phyloP scores from a whole-genome alignment of 2,888 invertebrate species.

The Helicoverpa assulta region DNA sequence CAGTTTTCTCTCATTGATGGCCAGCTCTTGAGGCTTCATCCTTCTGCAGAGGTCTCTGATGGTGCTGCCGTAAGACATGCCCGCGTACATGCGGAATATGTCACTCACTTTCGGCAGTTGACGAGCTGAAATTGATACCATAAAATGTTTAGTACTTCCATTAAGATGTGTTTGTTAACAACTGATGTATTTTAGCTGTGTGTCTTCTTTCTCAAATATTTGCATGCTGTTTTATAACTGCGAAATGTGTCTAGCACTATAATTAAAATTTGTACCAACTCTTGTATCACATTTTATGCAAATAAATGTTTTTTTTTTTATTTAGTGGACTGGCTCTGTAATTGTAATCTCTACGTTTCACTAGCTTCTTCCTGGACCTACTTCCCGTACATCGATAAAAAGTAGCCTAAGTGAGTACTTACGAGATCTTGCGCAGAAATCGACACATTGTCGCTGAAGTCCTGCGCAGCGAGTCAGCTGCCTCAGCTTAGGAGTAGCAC shows the following conservation, averaged over 20 bases:
- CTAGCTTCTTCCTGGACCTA: too few relatives aligned
- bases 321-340: too few relatives aligned
- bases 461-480: conserved; percentile 91
- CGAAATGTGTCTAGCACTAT: too few relatives aligned
- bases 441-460: conserved; percentile 92
- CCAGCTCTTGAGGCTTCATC: conserved; percentile 93
- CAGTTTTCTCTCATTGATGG: conserved; percentile 95
- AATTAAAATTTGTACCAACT: too few relatives aligned
- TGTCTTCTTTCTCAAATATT: too few relatives aligned
- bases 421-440: conserved; percentile 93
- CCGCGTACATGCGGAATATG: conserved; percentile 94
- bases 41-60: conserved; percentile 94
- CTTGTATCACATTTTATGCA: too few relatives aligned
- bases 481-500: conserved; percentile 93
- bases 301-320: too few relatives aligned
- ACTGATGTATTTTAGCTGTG: too few relatives aligned
- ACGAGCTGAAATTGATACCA: conserved; percentile 83
- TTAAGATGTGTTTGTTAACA: too few relatives aligned
- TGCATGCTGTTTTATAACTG: too few relatives aligned
- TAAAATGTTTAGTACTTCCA: neutral
- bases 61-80: conserved; percentile 94
- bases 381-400: too few relatives aligned
- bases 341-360: too few relatives aligned
- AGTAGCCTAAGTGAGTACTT: conserved; percentile 64
- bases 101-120: conserved; percentile 92